Conservation (phyloP, 2,797 vertebrate genomes). For the Malurus splendens region DNA sequence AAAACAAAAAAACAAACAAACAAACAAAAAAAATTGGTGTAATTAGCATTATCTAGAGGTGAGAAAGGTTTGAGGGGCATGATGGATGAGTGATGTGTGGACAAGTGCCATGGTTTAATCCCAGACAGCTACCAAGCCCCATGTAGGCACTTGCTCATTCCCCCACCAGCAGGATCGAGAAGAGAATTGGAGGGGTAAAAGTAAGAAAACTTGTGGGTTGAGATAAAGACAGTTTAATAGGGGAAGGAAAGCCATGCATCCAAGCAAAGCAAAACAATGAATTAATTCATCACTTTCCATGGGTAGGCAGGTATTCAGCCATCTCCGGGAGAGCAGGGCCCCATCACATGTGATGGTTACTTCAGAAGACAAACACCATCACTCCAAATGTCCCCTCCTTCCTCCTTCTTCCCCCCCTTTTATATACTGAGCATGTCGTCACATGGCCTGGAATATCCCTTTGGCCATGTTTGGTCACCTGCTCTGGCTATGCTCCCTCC, state of each 20-base stretch:
- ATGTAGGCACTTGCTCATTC: rapidly evolving
- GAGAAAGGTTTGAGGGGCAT: not conserved
- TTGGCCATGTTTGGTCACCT: not conserved
- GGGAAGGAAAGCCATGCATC: not conserved
- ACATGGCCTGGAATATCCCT: not conserved
- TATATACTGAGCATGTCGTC: not conserved
- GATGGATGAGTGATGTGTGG: not conserved
- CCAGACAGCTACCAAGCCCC: not conserved
- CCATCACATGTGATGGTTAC: not conserved
- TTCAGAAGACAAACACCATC: not conserved
- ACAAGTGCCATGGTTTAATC: not conserved
- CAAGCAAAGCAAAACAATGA: not conserved
- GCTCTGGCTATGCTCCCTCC: not conserved
- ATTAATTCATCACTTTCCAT: not conserved
- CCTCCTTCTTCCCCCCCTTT: not conserved
- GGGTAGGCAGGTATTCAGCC: not conserved
- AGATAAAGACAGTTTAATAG: not conserved
- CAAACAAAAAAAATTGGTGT: not conserved
- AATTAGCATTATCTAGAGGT: not conserved
- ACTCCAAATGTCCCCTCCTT: not conserved
- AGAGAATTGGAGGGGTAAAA: not conserved
- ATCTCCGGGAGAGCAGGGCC: not conserved
- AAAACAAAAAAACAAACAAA: not conserved
- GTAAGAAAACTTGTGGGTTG: not conserved
- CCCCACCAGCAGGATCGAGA: not conserved